Base-by-base conservation (phyloP, 2,113 vertebrate species). In the Scartelaos histophorus region DNA sequence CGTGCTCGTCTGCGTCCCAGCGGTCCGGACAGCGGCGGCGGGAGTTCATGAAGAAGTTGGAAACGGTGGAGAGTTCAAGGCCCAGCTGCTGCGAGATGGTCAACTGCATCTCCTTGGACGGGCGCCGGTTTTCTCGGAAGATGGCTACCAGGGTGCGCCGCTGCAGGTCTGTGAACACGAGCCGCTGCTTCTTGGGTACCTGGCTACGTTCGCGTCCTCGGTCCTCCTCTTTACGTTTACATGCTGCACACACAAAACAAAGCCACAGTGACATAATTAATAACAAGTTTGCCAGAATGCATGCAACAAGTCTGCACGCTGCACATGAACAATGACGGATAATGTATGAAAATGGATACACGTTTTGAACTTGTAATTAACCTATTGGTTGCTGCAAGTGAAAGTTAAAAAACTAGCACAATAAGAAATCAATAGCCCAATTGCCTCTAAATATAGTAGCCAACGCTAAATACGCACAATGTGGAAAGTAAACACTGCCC, bases 11-110 rank as follows among this genome's bases (percentile, higher is more conserved):
- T 46, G 83, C 13, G 74, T 82, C 95, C 97, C 97, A 99, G 90
- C 97, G 96, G 89, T 98, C 97, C 88, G 95, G 92, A 76, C 95
- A 97, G 71, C 97, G 95, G 71, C 97, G 96, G 67, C 97, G 96
- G 34, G 97, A 96, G 35, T 99, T 99, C 97, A 99, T 99, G 94
- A 99, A 99, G 95, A 99, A 99, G 88, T 99, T 99, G 94, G 97
- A 98, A 93, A 99, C 97, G 1, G 97, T 99, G 93, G 90, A 95
- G 89, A 98, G 96, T 94, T 99, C 97, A 88, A 99, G 90, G 78
- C 97, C 97, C 79, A 99, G 95, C 90, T 99, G 97, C 93, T 99
- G 97, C 0, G 97, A 98, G 92, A 98, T 99, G 94, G 97, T 99
- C 75, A 97, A 85, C 93, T 99, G 97, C 97, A 99, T 99, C 82